Evolutionary conservation across 2,888 invertebrate genomes (phyloP).

Genomic region (Trissoscelio sp.): DNA sequence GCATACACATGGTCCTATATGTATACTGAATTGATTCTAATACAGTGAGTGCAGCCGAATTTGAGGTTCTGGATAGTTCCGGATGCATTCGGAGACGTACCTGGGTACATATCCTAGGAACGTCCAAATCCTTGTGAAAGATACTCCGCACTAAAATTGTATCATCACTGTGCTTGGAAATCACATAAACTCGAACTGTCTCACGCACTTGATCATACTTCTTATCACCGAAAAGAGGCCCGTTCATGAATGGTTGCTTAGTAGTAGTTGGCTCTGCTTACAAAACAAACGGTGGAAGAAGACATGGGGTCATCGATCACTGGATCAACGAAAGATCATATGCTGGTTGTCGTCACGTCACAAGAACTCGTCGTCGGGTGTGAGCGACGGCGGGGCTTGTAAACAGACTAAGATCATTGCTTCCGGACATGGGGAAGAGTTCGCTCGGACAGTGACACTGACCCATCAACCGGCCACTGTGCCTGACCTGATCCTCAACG

Average conservation of each 20-base stretch:
- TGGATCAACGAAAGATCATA: no score
- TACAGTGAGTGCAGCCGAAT: no score
- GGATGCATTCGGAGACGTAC: slow-evolving; percentile 72
- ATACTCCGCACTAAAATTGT: slow-evolving; percentile 64
- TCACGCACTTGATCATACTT: slow-evolving; percentile 59
- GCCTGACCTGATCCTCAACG: slow-evolving; percentile 55
- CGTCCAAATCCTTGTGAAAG: slow-evolving; percentile 76
- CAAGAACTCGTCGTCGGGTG: slow-evolving; percentile 16
- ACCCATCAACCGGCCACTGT: slow-evolving; percentile 61
- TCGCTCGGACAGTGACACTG: slow-evolving; percentile 55
- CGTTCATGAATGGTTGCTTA: slow-evolving; percentile 16
- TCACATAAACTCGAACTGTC: slow-evolving; percentile 67
- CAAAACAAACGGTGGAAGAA: slow-evolving; percentile 35
- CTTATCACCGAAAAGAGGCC: slow-evolving; percentile 13
- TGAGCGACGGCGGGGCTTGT: slow-evolving; percentile 38
- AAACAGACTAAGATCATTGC: slow-evolving; percentile 14
- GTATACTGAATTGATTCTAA: no score
- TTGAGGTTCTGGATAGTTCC: no score
- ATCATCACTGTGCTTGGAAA: slow-evolving; percentile 65
- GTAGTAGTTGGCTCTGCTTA: background rate
- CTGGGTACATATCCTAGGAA: slow-evolving; percentile 82
- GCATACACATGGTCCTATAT: no score
- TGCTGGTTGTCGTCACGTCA: slow-evolving; percentile 61
- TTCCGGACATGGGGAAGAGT: slow-evolving; percentile 59
- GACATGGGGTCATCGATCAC: background rate